A percentile compares a stretch with the other conserved stretches of the same genome.
Evolutionary conservation across 2,888 invertebrate genomes (phyloP).

Genomic region (Furcula furcula): DNA sequence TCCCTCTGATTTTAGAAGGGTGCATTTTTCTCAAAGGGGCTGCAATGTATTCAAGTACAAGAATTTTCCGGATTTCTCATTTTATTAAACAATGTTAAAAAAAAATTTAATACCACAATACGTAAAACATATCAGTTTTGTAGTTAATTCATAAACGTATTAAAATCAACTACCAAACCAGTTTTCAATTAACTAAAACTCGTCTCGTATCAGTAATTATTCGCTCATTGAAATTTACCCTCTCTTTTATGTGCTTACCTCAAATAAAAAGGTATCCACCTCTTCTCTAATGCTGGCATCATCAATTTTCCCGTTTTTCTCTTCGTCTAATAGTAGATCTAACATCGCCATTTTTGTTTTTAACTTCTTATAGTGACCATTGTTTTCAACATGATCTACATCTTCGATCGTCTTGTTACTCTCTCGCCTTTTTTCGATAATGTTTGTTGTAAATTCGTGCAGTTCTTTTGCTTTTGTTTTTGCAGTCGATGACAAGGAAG

Average conservation of each 20-base stretch:
- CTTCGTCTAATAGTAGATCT: conserved; percentile 83
- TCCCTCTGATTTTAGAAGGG: too few relatives aligned
- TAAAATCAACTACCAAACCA: too few relatives aligned
- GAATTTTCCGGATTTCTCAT: too few relatives aligned
- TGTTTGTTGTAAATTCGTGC: conserved; percentile 73
- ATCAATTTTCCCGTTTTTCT: conserved; percentile 77
- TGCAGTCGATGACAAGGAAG: conserved; percentile 10
- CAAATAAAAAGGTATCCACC: conserved; percentile 88
- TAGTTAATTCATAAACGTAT: too few relatives aligned
- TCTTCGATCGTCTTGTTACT: conserved; percentile 19
- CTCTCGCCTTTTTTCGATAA: conserved; percentile 63
- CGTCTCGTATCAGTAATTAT: too few relatives aligned
- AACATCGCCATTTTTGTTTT: conserved; percentile 83
- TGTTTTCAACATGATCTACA: conserved; percentile 6
- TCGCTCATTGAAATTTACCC: too few relatives aligned
- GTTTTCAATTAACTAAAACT: too few relatives aligned
- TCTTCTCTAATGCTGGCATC: conserved; percentile 84
- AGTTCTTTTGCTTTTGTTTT: conserved; percentile 52
- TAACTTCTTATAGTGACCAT: conserved; percentile 23
- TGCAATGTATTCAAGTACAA: too few relatives aligned
- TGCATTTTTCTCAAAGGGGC: too few relatives aligned
- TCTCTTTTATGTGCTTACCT: conserved; percentile 68
- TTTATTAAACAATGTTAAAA: too few relatives aligned
- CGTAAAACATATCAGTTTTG: too few relatives aligned
- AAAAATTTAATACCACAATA: too few relatives aligned